phyloP scores from a whole-genome alignment of 2,797 vertebrate genomes.

The Hydrolagus colliei region DNA sequence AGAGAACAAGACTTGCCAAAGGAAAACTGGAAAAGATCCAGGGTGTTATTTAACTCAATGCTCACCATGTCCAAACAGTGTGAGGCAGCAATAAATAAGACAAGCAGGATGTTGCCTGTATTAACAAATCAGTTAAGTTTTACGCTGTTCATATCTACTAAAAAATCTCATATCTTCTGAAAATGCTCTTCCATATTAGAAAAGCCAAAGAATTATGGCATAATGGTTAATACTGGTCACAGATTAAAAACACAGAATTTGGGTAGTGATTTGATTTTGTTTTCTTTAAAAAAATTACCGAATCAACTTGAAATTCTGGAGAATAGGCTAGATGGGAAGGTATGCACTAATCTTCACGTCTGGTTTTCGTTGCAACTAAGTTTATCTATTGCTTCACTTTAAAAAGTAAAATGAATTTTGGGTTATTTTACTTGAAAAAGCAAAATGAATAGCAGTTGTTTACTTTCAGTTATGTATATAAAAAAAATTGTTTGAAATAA shows the following conservation, averaged over 20 bases:
- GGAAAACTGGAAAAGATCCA: no score
- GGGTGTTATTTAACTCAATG: no score
- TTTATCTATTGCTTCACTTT: not conserved
- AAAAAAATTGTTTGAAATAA: conserved; percentile 1
- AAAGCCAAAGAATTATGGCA: no score
- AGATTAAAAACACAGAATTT: not conserved
- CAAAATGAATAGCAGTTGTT: not conserved
- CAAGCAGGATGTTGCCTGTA: no score
- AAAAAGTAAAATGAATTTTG: not conserved
- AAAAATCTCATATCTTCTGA: no score
- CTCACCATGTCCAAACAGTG: no score
- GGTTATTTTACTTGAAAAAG: not conserved
- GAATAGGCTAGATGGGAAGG: not conserved
- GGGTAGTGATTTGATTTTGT: not conserved
- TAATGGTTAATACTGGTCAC: not conserved
- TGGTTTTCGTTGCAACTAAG: not conserved
- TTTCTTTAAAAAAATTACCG: not conserved
- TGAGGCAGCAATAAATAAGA: no score
- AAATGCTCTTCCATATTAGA: no score
- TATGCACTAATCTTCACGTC: not conserved
- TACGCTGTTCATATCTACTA: no score
- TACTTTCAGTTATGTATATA: not conserved
- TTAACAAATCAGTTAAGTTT: no score
- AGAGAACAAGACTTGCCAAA: no score
- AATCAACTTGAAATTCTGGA: not conserved